Evolutionary conservation across 2,113 vertebrate species (phyloP).

Genomic region (Hemibagrus wyckioides): DNA sequence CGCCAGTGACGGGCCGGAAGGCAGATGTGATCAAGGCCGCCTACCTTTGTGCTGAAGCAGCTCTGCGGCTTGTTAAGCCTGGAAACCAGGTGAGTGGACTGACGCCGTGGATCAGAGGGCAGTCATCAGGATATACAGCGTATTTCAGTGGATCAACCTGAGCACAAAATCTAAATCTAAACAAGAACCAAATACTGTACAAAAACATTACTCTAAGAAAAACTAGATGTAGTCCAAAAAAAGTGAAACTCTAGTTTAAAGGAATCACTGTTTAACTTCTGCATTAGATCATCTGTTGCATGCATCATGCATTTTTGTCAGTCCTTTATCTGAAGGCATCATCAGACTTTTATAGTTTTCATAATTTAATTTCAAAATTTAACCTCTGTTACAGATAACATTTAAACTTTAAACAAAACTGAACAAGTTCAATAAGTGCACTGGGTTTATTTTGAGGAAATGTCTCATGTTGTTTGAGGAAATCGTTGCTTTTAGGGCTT

Average conservation of each 20-base stretch:
- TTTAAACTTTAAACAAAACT: too few relatives aligned
- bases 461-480: background rate
- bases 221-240: background rate
- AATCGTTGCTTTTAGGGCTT: background rate
- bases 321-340: background rate
- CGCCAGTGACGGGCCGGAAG: constrained; percentile 87
- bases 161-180: too few relatives aligned
- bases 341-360: background rate
- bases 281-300: background rate
- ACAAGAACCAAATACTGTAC: background rate
- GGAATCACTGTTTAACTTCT: background rate
- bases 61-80: constrained; percentile 94
- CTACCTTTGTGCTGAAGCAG: constrained; percentile 93
- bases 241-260: too few relatives aligned
- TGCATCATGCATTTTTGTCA: background rate
- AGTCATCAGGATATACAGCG: background rate
- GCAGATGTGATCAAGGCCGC: constrained; percentile 94
- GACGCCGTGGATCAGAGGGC: background rate
- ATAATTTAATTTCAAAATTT: background rate
- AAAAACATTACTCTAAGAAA: background rate
- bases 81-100: constrained; percentile 87
- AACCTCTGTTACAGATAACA: background rate
- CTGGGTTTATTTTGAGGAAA: background rate
- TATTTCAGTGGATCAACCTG: background rate
- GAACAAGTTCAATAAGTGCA: too few relatives aligned